Base-by-base conservation (phyloP, 2,888 invertebrate species). In the Leuctra nigra region DNA sequence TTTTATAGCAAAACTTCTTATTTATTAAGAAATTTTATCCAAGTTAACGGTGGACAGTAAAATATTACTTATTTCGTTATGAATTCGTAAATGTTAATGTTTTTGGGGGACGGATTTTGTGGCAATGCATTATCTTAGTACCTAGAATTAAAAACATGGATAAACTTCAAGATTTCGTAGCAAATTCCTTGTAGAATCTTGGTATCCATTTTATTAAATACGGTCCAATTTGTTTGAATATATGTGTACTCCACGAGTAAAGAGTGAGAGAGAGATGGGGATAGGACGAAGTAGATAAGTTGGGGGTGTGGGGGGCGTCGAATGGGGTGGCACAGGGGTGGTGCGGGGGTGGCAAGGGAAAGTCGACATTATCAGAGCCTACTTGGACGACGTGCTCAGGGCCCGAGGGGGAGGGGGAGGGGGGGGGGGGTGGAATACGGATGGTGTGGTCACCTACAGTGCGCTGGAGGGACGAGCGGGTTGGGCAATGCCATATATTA, bases 301-400 rank as follows among this genome's bases (percentile, higher is more conserved):
- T 35, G 11, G 22, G 50, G 50, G 44, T 20, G 44, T 44, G 20
- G 44, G 23, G 44, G 23, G 18, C 22, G 23, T 2, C 2, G 13
- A 16, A n/a, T 38, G 39, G n/a, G 39, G 39, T 39, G 39, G 39
- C 18, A 11, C 18, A 20, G 7, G 39, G 39, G 39, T 39, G 39
- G 39, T 7, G 39, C n/a, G 35, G 50, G 33, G 50, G 50, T 16
- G 16, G 50, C 50, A 20, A 50, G 50, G 50, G 50, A 50, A 48
- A 50, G 50, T 50, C 50, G 33, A 33, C 50, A 50, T 50, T 50
- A 50, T 50, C 50, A 50, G 50, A 20, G 50, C 50, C n/a, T n/a
- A n/a, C n/a, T n/a, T n/a, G n/a, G n/a, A n/a, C n/a, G n/a, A n/a
- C n/a, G n/a, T n/a, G n/a, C n/a, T n/a, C n/a, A n/a, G n/a, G n/a